Evolutionary conservation across 1,140 invertebrate genomes (phyloP), one percentile per base, ranked within the genome.

Genomic region (Trissolcus basalis): DNA sequence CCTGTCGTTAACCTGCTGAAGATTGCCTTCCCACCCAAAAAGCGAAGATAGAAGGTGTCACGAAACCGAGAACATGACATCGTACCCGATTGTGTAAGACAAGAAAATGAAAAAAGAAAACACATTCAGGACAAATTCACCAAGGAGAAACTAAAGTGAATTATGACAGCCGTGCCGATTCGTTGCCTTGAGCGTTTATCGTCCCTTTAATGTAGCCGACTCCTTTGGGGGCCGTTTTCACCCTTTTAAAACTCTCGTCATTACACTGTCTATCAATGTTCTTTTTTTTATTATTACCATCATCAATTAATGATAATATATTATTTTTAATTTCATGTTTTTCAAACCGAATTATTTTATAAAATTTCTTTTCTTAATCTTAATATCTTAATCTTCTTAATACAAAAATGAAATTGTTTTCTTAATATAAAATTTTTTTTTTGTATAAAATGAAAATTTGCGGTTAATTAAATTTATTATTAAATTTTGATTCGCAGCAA

Each of bases 1-100:
- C 94, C 94, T 4, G 88, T 94, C 15, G 93, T 96, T 39, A 90
- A 93, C 79, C 84, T 96, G 58, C 87, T 95, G 13, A 95, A 94
- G 88, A 91, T 95, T 36, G 80, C 79, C 16, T 83, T 88, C 16
- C 69, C 79, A 0, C 78, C 83, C 43, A 85, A 87, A 35, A 85
- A 82, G 60, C 81, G 82, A 43, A 87, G 82, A 51, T 87, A 88
- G 79, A 78, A 13, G 43, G 12, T 7, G 7, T 13, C 11, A 14
- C 12, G n/a, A n/a, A 44, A 12, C 3, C 11, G 7, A 51, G 33
- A 64, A 13, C 13, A 4, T 45, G 32, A 5, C 47, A 76, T 59
- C 43, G 43, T 65, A 48, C 36, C 45, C 49, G 41, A 67, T 71
- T 71, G 41, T 71, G 74, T 71, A 71, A 77, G 74, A 54, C 41